Base-by-base conservation (phyloP, 2,113 vertebrate species). In the Campylomormyrus tamandua region DNA sequence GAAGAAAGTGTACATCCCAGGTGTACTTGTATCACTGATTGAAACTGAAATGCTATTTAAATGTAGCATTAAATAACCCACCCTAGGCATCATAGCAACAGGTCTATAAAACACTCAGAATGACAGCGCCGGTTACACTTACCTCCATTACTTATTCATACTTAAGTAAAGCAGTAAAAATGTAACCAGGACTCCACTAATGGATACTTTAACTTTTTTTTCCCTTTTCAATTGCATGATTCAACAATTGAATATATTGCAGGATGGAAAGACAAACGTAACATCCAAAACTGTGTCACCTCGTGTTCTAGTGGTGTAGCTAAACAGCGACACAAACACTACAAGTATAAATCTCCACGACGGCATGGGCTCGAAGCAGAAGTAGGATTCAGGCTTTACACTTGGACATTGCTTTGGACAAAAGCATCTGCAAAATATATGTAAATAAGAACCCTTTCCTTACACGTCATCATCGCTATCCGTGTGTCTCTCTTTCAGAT, bases 401-500 rank as follows among this genome's bases (percentile, higher is more conserved):
- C 58, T 66, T 27, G 8, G 0, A 66, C n/a, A 0, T 27, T 27
- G n/a, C n/a, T 66, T 27, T 27, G 9, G 58, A 66, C 10, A 31
- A 27, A 66, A 27, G 62, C n/a, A 11, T 66, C 62, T 66, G 62
- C 62, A 27, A 66, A n/a, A n/a, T 66, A 31, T 11, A 31, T 70
- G 62, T 13, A 31, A 27, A 15, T 1, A 31, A 27, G 24, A 24
- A 27, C 8, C 62, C 9, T 70, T 70, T n/a, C 6, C 8, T 84
- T 21, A 48, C 5, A 3, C 3, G 83, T 21, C 39, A 3, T 21
- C 21, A 24, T n/a, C 6, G 3, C n/a, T 1, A 24, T 58, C 0
- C 24, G 3, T 24, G 1, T 85, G 83, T 88, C 39, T 86, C 21
- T 90, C 90, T 90, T 94, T 24, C 87, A 99, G 98, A 98, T 94